These are phyloP conservation scores for Gymnopithys bicolor DNA, from an alignment of 2,797 vertebrate genomes.

Conservation along the genomic window DNA sequence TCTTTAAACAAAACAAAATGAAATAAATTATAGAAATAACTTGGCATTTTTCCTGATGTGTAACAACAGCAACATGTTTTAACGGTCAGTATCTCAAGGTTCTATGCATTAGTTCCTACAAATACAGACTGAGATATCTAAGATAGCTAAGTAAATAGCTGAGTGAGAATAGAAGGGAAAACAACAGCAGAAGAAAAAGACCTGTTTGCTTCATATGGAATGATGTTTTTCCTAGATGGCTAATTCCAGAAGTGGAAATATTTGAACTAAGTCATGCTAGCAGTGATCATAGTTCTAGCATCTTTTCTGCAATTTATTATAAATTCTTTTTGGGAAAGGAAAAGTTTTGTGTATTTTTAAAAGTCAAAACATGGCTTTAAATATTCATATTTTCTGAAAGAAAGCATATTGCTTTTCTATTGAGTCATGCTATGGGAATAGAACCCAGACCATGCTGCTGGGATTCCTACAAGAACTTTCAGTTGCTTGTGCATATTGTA, in stretches of 20 bases:
- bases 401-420: conserved; percentile 81
- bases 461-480: conserved; percentile 51
- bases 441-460: conserved; percentile 52
- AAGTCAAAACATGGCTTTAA: conserved; percentile 78
- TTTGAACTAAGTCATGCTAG: background rate
- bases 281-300: background rate
- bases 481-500: conserved; percentile 43
- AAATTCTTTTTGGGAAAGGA: conserved; percentile 71
- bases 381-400: conserved; percentile 77
- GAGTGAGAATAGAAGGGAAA: background rate
- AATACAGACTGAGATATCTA: background rate
- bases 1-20: background rate
- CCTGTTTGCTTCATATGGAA: background rate
- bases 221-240: background rate
- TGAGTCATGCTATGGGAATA: conserved; percentile 64
- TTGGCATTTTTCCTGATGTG: background rate
- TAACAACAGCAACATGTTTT: background rate
- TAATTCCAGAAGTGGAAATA: conserved; percentile 4
- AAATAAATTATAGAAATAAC: background rate
- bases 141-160: background rate
- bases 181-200: background rate
- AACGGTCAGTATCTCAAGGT: background rate
- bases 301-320: conserved; percentile 53
- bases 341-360: conserved; percentile 80
- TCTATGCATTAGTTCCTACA: background rate